phyloP scores from a whole-genome alignment of 53 echinoderm and acorn worm species.

The Astropecten irregularis region DNA sequence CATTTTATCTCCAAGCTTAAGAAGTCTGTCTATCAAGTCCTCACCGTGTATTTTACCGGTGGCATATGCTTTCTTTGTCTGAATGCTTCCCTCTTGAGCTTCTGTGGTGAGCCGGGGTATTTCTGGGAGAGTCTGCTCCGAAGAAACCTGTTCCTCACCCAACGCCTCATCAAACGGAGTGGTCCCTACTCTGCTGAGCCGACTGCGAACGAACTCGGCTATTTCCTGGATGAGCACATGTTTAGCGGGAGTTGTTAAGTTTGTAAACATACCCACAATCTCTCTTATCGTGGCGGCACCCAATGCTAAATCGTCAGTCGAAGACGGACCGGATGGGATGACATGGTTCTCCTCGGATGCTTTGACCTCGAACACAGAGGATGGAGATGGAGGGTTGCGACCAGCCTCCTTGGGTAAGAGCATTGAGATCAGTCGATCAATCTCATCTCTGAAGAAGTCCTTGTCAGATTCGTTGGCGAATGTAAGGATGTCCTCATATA shows the following conservation, averaged over 20 bases:
- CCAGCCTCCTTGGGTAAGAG: too few species aligned
- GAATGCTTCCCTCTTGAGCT: not conserved
- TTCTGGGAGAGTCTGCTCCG: not conserved
- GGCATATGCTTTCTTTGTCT: not conserved
- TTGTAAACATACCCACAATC: not conserved
- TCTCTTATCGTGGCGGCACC: not conserved
- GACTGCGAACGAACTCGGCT: not conserved
- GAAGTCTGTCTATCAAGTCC: not conserved
- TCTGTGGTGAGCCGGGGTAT: not conserved
- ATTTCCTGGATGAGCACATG: not conserved
- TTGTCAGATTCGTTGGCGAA: not conserved
- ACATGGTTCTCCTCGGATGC: not conserved
- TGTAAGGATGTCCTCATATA: not conserved
- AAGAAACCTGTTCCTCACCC: not conserved
- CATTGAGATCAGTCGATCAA: not conserved
- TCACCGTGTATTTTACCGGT: not conserved
- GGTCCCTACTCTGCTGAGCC: not conserved
- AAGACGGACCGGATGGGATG: not conserved
- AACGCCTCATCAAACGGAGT: too few species aligned
- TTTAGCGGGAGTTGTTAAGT: not conserved
- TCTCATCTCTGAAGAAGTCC: not conserved
- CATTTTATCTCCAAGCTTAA: not conserved
- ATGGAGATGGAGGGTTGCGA: too few species aligned
- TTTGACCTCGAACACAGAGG: not conserved
- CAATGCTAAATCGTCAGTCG: too few species aligned